phyloP scores from a whole-genome alignment of 2,888 invertebrate species.

The Idaea biselata region DNA sequence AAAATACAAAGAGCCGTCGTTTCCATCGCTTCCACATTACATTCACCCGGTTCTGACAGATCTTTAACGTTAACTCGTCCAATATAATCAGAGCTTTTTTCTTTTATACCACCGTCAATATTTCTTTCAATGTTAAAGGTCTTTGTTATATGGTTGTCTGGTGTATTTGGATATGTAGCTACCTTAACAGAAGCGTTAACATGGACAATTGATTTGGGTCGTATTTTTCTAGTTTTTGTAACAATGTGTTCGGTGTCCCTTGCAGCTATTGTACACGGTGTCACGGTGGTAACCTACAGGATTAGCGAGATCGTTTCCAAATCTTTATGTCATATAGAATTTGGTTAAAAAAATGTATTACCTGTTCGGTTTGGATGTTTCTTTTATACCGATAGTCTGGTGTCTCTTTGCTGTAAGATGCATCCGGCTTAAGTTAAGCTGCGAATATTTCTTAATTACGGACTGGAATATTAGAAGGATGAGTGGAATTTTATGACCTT shows the following conservation, averaged over 20 bases:
- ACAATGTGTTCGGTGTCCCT: slow-evolving; percentile 46
- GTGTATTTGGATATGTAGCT: slow-evolving; percentile 19
- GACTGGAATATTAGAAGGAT: background rate
- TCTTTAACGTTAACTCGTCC: slow-evolving; percentile 23
- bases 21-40: slow-evolving; percentile 21
- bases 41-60: slow-evolving; percentile 24
- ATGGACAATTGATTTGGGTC: slow-evolving; percentile 53
- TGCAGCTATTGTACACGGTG: slow-evolving; percentile 54
- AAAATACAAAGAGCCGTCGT: slow-evolving; percentile 43
- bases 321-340: slow-evolving; percentile 38
- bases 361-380: slow-evolving; percentile 33
- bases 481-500: background rate
- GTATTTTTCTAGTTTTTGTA: background rate
- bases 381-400: slow-evolving; percentile 19
- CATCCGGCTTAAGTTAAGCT: slow-evolving; percentile 23
- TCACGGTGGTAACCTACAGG: slow-evolving; percentile 54
- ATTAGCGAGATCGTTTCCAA: slow-evolving; percentile 63
- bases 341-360: slow-evolving; percentile 41
- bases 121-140: slow-evolving; percentile 15
- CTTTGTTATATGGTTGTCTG: slow-evolving; percentile 24
- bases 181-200: slow-evolving; percentile 57
- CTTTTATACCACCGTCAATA: slow-evolving; percentile 15
- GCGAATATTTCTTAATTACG: slow-evolving; percentile 5
- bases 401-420: slow-evolving; percentile 17
- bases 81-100: slow-evolving; percentile 1